Conservation (phyloP, 2,113 vertebrate genomes). For the Passerina amoena region DNA sequence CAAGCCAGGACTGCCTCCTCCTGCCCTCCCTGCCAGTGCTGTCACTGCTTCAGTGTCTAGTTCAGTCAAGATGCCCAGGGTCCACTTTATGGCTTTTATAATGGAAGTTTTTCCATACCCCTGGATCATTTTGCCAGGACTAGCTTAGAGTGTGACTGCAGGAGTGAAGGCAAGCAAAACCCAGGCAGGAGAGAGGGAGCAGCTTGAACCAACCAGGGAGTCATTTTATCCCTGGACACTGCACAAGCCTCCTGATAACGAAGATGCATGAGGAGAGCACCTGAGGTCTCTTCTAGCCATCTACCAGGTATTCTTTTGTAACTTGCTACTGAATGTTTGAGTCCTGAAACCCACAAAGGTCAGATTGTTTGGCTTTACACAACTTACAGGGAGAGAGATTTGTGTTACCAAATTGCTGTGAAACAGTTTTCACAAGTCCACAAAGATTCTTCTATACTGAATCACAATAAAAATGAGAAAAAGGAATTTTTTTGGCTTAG, state of each 20-base stretch:
- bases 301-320: neutral
- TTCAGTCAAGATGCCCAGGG: neutral
- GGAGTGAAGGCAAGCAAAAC: accelerated
- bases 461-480: neutral
- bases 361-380: neutral
- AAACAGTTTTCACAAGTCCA: neutral
- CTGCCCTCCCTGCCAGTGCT: neutral
- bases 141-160: neutral
- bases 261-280: neutral
- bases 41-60: accelerated
- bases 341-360: neutral
- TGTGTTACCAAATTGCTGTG: neutral
- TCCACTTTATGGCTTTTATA: neutral
- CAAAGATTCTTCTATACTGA: neutral
- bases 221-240: neutral
- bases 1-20: neutral
- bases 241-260: neutral
- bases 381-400: neutral
- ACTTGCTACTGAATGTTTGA: neutral
- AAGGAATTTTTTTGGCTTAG: neutral
- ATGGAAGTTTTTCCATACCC: neutral
- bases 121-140: neutral
- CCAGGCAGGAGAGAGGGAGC: accelerated
- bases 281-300: neutral
- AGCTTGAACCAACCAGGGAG: neutral